Evolutionary conservation across 2,888 invertebrate genomes (phyloP), one percentile per base, ranked within the genome.

Genomic region (Habroteleia sp.): DNA sequence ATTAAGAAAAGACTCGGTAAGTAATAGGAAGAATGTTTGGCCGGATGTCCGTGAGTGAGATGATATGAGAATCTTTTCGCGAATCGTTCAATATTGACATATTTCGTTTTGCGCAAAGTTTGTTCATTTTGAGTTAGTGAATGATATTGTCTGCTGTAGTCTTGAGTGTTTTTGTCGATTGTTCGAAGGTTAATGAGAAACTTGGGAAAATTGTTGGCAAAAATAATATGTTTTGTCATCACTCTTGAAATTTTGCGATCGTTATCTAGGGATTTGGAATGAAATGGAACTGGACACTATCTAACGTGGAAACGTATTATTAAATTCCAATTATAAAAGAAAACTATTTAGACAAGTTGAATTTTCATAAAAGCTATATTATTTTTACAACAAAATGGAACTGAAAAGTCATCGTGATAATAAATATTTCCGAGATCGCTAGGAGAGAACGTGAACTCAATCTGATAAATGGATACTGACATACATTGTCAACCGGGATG

Each of bases 41-140:
- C 37, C 37, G 41, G 62, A 54, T 35, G 54, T 62, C 52, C 42
- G 62, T 25, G 25, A 17, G 17, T 35, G 5, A 54, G 23, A 14
- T 48, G 46, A 71, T 63, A 56, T 37, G 54, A 33, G 71, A 44
- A 46, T 63, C 33, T 29, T 33, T 41, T 23, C 6, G 27, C 35
- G 23, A 14, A 42, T 54, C 39, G 37, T 42, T 50, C 54, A 42
- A 54, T 72, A 63, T 63, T 63, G 72, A 63, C 63, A 42, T 58
- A 58, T 72, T 72, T 58, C 37, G 48, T 56, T 63, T 56, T 63
- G 11, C 25, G 6, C 16, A 48, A 72, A 72, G 56, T 63, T 72
- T 58, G 58, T 72, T 72, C 72, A 63, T 72, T 72, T 72, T 48
- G 48, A 48, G 63, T 35, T 35, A 41, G 56, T 46, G 48, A 63